A percentile compares a stretch with the other conserved stretches of the same genome.
Evolutionary conservation across 2,888 invertebrate species (phyloP).

Genomic region (Agonum fuliginosum): DNA sequence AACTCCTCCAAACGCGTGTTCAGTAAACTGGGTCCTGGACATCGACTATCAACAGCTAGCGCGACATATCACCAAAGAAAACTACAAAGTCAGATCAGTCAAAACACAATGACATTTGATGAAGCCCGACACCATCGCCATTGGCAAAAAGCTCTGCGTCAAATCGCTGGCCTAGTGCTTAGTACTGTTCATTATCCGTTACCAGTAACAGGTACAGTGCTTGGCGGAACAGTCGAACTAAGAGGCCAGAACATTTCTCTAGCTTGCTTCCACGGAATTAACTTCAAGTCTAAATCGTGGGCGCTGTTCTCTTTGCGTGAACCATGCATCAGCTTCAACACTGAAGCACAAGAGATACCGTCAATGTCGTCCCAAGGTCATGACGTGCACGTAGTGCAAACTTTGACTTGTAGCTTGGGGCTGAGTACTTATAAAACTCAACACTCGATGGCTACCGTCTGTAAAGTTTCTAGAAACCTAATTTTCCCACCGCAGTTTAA

Average conservation of each 20-base stretch:
- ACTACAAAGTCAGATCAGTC: slow-evolving; percentile 8
- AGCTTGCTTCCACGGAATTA: slow-evolving; percentile 98
- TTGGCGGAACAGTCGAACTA: slow-evolving; percentile 92
- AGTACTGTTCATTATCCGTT: slow-evolving; percentile 82
- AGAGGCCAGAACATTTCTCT: slow-evolving; percentile 93
- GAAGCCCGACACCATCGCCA: slow-evolving; percentile 89
- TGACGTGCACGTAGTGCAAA: slow-evolving; percentile 91
- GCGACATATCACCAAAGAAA: background rate
- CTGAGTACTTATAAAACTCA: slow-evolving; percentile 81
- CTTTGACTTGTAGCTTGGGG: slow-evolving; percentile 91
- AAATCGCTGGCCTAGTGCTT: slow-evolving; percentile 87
- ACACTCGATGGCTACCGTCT: slow-evolving; percentile 95
- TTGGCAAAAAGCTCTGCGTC: slow-evolving; percentile 92
- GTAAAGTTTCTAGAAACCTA: slow-evolving; percentile 91
- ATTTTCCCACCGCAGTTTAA: slow-evolving; percentile 97
- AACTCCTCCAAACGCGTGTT: slow-evolving; percentile 96
- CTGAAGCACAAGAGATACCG: slow-evolving; percentile 92
- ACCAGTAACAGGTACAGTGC: slow-evolving; percentile 84
- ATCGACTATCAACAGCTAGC: background rate
- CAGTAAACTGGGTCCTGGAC: slow-evolving; percentile 67
- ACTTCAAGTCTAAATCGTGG: slow-evolving; percentile 97
- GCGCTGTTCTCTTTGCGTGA: slow-evolving; percentile 95
- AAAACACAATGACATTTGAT: slow-evolving; percentile 73
- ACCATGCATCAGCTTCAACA: slow-evolving; percentile 93
- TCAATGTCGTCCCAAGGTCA: slow-evolving; percentile 72